A percentile compares a stretch with the other conserved stretches of the same genome.
Evolutionary conservation across 2,888 invertebrate genomes (phyloP).

Genomic region (Papilio gigon): DNA sequence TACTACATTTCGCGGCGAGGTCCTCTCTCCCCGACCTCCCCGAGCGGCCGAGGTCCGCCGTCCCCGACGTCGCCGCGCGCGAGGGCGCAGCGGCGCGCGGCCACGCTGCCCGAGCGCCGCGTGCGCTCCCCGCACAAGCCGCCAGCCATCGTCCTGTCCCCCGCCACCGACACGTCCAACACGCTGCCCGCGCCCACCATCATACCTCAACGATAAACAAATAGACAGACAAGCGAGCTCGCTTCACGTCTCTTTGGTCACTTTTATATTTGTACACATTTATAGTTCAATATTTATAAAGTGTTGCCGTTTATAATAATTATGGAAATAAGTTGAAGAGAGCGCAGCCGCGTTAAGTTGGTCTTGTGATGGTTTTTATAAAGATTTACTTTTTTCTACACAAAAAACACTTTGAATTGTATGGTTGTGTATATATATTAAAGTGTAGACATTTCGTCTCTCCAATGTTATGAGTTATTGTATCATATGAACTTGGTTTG

Average conservation of each 20-base stretch:
- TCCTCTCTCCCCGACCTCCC: constrained; percentile 50
- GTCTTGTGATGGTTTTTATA: not conserved
- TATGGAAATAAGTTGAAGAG: not conserved
- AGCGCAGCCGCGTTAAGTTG: not conserved
- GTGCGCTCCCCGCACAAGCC: constrained; percentile 46
- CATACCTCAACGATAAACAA: constrained; percentile 34
- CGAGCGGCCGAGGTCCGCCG: constrained; percentile 39
- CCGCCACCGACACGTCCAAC: constrained; percentile 26
- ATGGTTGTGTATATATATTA: not conserved
- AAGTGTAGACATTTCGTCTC: no score
- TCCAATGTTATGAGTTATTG: no score
- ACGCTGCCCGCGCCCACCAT: constrained; percentile 42
- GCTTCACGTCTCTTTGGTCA: not conserved
- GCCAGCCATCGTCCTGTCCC: constrained; percentile 33
- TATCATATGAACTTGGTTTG: no score
- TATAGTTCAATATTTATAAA: not conserved
- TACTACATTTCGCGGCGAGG: constrained; percentile 38
- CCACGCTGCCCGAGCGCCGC: constrained; percentile 35
- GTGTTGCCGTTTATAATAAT: no score
- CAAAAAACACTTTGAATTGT: not conserved
- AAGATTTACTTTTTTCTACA: not conserved
- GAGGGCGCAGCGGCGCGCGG: constrained; percentile 26
- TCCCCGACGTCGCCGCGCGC: constrained; percentile 51
- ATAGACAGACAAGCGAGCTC: no score
- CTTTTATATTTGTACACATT: not conserved